A percentile compares a stretch with the other conserved stretches of the same genome.
These are phyloP conservation scores for Diarsia brunnea DNA, from an alignment of 2,888 invertebrate genomes.

Conservation along the genomic window DNA sequence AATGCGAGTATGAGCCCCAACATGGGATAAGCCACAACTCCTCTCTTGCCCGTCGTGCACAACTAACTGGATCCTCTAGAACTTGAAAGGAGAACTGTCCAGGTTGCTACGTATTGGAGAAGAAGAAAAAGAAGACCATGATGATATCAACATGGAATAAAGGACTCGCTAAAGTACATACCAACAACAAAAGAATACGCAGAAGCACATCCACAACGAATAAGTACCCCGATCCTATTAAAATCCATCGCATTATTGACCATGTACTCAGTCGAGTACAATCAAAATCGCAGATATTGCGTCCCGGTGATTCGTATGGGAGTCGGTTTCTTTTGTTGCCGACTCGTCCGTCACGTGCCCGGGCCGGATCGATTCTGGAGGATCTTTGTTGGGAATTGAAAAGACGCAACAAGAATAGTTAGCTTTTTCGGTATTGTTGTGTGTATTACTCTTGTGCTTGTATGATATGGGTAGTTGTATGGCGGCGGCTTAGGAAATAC, in stretches of 20 bases:
- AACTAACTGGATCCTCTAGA: no score
- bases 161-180: neutral
- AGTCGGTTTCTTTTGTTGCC: slow-evolving; percentile 42
- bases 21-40: no score
- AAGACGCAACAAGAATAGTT: slow-evolving; percentile 43
- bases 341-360: slow-evolving; percentile 42
- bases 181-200: neutral
- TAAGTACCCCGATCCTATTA: slow-evolving; percentile 28
- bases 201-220: neutral
- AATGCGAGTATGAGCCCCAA: no score
- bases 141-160: neutral
- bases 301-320: slow-evolving; percentile 43
- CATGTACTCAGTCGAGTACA: slow-evolving; percentile 39
- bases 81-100: no score
- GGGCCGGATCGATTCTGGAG: slow-evolving; percentile 45
- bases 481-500: neutral
- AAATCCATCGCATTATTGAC: slow-evolving; percentile 47
- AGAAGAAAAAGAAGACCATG: no score
- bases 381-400: slow-evolving; percentile 54
- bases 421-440: slow-evolving; percentile 48
- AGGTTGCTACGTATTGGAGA: no score
- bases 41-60: no score
- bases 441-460: slow-evolving; percentile 13
- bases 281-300: slow-evolving; percentile 48
- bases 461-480: neutral